Evolutionary conservation across 2,888 invertebrate species (phyloP).

Genomic region (Agriotes lineatus): DNA sequence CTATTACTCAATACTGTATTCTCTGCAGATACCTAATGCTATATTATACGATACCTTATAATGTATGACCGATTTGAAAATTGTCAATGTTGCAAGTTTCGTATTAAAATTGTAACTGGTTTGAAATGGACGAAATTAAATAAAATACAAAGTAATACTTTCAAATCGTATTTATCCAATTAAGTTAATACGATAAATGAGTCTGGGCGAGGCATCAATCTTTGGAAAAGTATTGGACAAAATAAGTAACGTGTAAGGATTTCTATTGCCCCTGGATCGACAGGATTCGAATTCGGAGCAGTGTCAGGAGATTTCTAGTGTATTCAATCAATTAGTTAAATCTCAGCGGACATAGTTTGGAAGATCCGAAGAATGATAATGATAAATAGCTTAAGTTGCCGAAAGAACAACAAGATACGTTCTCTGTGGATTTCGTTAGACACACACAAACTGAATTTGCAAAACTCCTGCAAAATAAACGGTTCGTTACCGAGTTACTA

Average conservation of each 20-base stretch:
- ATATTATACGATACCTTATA: no score
- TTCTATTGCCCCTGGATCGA: conserved; percentile 17
- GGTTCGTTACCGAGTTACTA: background rate
- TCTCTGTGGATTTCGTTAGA: conserved; percentile 21
- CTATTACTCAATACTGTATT: no score
- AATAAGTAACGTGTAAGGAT: background rate
- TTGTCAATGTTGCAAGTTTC: no score
- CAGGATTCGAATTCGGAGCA: conserved; percentile 27
- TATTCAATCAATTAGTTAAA: conserved; percentile 54
- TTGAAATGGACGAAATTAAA: no score
- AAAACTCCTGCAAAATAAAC: conserved; percentile 4
- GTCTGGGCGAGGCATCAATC: no score
- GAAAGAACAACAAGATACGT: conserved; percentile 42
- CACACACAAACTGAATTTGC: conserved; percentile 6
- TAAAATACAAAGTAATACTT: no score
- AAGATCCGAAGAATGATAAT: conserved; percentile 52
- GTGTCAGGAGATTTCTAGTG: conserved; percentile 49
- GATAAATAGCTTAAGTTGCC: conserved; percentile 49
- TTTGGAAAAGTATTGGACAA: background rate
- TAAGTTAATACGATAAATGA: no score
- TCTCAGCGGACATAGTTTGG: conserved; percentile 48
- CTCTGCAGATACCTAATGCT: no score
- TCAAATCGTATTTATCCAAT: no score
- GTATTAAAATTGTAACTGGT: no score
- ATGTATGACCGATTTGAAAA: no score